These are phyloP conservation scores for Mergus octosetaceus DNA, from an alignment of 2,797 vertebrate genomes.

Conservation along the genomic window DNA sequence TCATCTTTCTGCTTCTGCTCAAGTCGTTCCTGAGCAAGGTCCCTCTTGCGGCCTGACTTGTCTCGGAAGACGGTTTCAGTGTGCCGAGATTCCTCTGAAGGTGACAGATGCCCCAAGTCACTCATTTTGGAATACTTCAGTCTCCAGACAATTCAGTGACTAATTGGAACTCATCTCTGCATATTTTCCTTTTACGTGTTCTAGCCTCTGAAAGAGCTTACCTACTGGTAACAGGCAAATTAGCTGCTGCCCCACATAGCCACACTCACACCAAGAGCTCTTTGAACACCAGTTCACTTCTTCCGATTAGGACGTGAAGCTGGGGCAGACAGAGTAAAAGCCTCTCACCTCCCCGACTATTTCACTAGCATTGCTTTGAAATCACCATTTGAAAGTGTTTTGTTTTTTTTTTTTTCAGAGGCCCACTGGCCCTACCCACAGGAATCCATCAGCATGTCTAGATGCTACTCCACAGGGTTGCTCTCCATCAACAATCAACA, in stretches of 20 bases:
- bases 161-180: accelerated
- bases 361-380: not conserved
- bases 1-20: constrained; percentile 84
- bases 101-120: not conserved
- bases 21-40: constrained; percentile 86
- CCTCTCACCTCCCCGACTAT: not conserved
- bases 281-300: accelerated
- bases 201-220: not conserved
- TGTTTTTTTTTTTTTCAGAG: too few relatives aligned
- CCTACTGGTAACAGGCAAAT: not conserved
- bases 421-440: not conserved
- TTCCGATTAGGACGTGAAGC: too few relatives aligned
- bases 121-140: accelerated
- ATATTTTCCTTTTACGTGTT: accelerated
- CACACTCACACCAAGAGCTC: not conserved
- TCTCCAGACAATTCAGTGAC: not conserved
- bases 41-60: constrained; percentile 88
- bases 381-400: accelerated
- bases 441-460: accelerated
- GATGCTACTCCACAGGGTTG: not conserved
- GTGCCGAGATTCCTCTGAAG: constrained; percentile 85
- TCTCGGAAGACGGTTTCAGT: constrained; percentile 91
- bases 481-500: not conserved
- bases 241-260: not conserved
- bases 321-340: accelerated